phyloP scores from a whole-genome alignment of 1,140 invertebrate genomes.

The Schlechtendalia chinensis region DNA sequence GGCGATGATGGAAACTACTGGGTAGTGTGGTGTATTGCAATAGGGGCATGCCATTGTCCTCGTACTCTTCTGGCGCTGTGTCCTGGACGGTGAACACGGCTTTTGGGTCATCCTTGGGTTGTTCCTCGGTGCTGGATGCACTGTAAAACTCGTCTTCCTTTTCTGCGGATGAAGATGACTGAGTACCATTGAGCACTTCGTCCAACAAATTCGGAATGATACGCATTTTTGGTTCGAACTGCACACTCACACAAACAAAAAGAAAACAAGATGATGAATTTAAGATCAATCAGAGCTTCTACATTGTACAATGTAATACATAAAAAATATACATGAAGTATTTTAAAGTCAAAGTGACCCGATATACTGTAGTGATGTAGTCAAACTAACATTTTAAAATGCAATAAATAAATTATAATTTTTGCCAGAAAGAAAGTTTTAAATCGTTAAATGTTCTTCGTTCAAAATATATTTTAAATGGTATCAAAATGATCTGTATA shows the following conservation, averaged over 20 bases:
- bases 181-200: constrained; percentile 49
- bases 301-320: too few relatives aligned
- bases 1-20: background rate
- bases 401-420: too few relatives aligned
- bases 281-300: too few relatives aligned
- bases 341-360: too few relatives aligned
- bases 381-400: too few relatives aligned
- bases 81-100: constrained; percentile 52
- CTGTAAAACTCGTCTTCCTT: constrained; percentile 53
- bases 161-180: constrained; percentile 47
- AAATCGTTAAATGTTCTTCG: too few relatives aligned
- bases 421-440: too few relatives aligned
- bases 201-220: constrained; percentile 52
- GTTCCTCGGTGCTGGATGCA: constrained; percentile 52
- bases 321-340: too few relatives aligned
- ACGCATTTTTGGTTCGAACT: constrained; percentile 50
- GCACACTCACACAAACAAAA: background rate
- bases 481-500: too few relatives aligned
- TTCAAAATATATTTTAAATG: too few relatives aligned
- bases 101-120: constrained; percentile 51
- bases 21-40: constrained; percentile 51
- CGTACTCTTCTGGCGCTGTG: constrained; percentile 51
- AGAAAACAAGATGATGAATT: background rate
- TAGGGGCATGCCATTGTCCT: constrained; percentile 46
- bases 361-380: too few relatives aligned